Evolutionary conservation across 2,797 vertebrate species (phyloP).

Genomic region (Phoebastria nigripes): DNA sequence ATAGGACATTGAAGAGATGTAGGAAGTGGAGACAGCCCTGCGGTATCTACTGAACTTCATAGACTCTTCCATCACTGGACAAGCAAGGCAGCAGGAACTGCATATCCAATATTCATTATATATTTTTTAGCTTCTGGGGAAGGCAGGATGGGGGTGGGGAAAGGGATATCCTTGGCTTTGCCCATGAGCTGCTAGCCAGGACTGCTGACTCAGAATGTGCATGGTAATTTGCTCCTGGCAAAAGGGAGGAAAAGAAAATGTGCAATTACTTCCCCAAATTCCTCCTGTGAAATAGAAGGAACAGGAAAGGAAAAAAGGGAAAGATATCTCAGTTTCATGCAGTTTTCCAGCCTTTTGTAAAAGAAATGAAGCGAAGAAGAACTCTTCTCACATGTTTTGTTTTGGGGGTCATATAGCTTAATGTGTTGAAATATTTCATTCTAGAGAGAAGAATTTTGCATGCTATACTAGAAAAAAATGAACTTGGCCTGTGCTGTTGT

Average conservation of each 20-base stretch:
- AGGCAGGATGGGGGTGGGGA: neutral
- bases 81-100: neutral
- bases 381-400: rapidly evolving
- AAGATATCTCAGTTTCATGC: neutral
- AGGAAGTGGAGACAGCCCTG: neutral
- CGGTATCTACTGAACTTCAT: neutral
- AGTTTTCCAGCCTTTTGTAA: neutral
- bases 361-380: neutral
- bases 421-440: neutral
- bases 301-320: neutral
- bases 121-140: neutral
- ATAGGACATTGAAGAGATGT: neutral
- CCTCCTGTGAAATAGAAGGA: neutral
- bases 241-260: neutral
- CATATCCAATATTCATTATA: rapidly evolving
- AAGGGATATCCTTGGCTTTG: neutral
- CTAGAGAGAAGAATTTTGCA: neutral
- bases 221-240: neutral
- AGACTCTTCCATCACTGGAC: neutral
- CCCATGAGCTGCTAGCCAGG: neutral
- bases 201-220: neutral
- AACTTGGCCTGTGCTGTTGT: neutral
- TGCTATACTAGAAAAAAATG: neutral
- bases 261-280: neutral
- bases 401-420: neutral